These are phyloP conservation scores for Tachyglossus aculeatus DNA, from an alignment of 2,797 vertebrate species.

Conservation along the genomic window DNA sequence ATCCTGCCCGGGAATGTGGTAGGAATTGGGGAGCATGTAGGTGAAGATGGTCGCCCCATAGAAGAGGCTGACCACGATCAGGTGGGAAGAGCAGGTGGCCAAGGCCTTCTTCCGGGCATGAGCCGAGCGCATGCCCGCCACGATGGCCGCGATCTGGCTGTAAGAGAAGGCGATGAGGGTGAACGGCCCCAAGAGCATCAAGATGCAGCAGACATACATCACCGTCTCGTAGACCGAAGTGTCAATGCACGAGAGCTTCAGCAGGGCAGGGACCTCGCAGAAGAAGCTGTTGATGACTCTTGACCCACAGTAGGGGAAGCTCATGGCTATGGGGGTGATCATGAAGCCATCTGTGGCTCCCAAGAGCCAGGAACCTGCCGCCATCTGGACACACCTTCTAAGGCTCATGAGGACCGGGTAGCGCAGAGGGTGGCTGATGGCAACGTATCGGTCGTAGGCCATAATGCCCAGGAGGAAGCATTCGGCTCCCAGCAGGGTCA, in stretches of 20 bases:
- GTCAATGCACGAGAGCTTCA: conserved; percentile 45
- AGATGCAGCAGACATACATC: conserved; percentile 40
- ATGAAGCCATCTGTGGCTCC: no score
- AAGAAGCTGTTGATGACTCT: no score
- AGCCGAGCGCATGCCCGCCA: conserved; percentile 5
- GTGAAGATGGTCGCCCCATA: conserved; percentile 32
- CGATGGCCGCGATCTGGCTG: conserved; percentile 27
- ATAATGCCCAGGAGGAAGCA: conserved; percentile 52
- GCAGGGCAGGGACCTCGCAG: no score
- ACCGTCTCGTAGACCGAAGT: conserved; percentile 32
- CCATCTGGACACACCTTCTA: no score
- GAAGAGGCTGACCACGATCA: conserved; percentile 40
- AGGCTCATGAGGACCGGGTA: no score
- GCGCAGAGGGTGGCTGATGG: conserved; percentile 47
- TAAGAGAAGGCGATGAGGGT: conserved; percentile 47
- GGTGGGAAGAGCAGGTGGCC: no score
- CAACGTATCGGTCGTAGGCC: conserved; percentile 45
- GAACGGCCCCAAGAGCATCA: conserved; percentile 38
- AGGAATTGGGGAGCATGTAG: conserved; percentile 29
- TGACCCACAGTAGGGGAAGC: no score
- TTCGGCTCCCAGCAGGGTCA: conserved; percentile 56
- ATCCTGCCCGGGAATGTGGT: conserved; percentile 24
- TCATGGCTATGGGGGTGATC: no score
- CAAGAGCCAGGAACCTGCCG: no score
- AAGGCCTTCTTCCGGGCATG: conserved; percentile 50